These are phyloP conservation scores for Bothrops jararaca DNA, from an alignment of 2,113 vertebrate species.

Conservation along the genomic window DNA sequence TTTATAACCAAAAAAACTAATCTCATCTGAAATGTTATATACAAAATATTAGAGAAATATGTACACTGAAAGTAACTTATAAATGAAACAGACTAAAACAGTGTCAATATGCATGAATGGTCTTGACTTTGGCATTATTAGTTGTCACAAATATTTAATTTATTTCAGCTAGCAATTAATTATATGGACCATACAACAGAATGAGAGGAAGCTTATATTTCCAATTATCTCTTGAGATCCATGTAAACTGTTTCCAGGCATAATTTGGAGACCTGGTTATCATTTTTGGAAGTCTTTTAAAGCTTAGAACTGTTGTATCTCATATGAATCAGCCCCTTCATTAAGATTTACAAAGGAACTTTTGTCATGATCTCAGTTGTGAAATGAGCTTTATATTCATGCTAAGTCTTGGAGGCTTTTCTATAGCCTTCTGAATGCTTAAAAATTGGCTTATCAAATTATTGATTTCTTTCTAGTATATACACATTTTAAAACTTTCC, in stretches of 20 bases:
- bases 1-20: slow-evolving; percentile 40
- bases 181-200: neutral
- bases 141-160: slow-evolving; percentile 9
- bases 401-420: neutral
- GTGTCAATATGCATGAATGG: neutral
- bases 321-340: neutral
- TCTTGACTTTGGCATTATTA: slow-evolving; percentile 12
- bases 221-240: neutral
- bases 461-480: neutral
- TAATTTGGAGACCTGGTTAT: neutral
- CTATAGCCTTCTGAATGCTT: neutral
- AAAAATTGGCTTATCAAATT: neutral
- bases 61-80: neutral
- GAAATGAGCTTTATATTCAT: neutral
- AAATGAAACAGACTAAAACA: slow-evolving; percentile 4
- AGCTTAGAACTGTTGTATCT: neutral
- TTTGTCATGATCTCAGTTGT: neutral
- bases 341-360: neutral
- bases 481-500: neutral
- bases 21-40: slow-evolving; percentile 14
- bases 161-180: neutral
- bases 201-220: slow-evolving; percentile 26
- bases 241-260: neutral
- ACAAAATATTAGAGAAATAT: slow-evolving; percentile 15
- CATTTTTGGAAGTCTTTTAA: neutral